A percentile compares a stretch with the other conserved stretches of the same genome.
phyloP scores from a whole-genome alignment of 2,113 vertebrate genomes.

The Maccullochella peelii region DNA sequence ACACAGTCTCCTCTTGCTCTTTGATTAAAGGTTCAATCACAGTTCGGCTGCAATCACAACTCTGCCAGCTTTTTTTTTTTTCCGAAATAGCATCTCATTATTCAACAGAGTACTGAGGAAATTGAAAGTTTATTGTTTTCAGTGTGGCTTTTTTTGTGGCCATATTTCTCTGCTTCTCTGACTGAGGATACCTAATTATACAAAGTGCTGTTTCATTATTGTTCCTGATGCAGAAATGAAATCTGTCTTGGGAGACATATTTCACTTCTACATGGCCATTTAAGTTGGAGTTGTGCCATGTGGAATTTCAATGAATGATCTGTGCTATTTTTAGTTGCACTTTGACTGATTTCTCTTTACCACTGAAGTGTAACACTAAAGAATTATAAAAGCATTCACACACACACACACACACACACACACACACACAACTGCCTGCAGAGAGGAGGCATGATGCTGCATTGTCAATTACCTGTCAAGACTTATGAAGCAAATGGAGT shows the following conservation, averaged over 20 bases:
- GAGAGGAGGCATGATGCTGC: conserved; percentile 20
- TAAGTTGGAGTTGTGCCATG: conserved; percentile 35
- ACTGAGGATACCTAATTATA: conserved; percentile 55
- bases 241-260: conserved; percentile 30
- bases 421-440: background rate
- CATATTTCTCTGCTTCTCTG: background rate
- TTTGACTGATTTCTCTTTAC: conserved; percentile 56
- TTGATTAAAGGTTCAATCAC: conserved; percentile 31
- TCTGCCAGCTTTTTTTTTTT: conserved; percentile 1
- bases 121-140: conserved; percentile 57
- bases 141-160: conserved; percentile 13
- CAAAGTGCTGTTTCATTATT: conserved; percentile 71
- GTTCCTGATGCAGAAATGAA: conserved; percentile 53
- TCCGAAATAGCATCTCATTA: conserved; percentile 44
- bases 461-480: conserved; percentile 44
- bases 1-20: background rate
- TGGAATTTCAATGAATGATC: conserved; percentile 75
- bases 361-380: conserved; percentile 24
- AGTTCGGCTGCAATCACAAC: conserved; percentile 16
- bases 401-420: background rate
- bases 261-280: conserved; percentile 56
- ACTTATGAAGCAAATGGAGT: conserved; percentile 38
- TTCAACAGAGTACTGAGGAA: conserved; percentile 31
- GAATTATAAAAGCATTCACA: conserved; percentile 11
- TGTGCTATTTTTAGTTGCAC: conserved; percentile 73